Evolutionary conservation across 1,140 invertebrate genomes (phyloP).

Genomic region (Panagrolaimus sp.): DNA sequence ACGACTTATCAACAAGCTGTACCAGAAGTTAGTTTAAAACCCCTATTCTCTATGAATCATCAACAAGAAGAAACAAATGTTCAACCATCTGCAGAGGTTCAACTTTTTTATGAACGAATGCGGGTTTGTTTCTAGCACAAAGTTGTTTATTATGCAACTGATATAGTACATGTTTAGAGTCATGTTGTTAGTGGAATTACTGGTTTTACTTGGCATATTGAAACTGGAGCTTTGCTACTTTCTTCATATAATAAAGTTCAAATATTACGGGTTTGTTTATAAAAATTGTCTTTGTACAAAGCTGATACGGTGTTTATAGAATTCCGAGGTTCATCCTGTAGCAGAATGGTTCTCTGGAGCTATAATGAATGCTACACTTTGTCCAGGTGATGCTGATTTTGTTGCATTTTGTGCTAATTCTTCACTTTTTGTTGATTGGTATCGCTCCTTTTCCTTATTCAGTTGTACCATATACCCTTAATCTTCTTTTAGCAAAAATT

Average conservation of each 20-base stretch:
- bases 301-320: conserved; percentile 20
- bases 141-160: no score
- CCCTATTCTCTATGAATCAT: conserved; percentile 7
- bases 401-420: conserved; percentile 34
- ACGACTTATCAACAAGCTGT: no score
- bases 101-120: conserved; percentile 36
- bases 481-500: conserved; percentile 27
- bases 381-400: conserved; percentile 27
- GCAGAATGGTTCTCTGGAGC: conserved; percentile 26
- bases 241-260: conserved; percentile 14
- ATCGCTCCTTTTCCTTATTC: background rate
- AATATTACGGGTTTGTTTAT: conserved; percentile 2
- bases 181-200: conserved; percentile 28
- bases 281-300: background rate
- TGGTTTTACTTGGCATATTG: conserved; percentile 17
- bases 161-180: no score
- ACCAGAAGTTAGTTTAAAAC: conserved; percentile 13
- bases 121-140: no score
- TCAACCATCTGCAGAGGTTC: conserved; percentile 27
- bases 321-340: conserved; percentile 20
- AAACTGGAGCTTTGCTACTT: conserved; percentile 17
- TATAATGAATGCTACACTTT: conserved; percentile 36
- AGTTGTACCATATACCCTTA: background rate
- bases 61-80: background rate
- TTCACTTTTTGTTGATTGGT: conserved; percentile 43